Conservation (phyloP, 1,140 invertebrate genomes). For the Drosophila murphyi region DNA sequence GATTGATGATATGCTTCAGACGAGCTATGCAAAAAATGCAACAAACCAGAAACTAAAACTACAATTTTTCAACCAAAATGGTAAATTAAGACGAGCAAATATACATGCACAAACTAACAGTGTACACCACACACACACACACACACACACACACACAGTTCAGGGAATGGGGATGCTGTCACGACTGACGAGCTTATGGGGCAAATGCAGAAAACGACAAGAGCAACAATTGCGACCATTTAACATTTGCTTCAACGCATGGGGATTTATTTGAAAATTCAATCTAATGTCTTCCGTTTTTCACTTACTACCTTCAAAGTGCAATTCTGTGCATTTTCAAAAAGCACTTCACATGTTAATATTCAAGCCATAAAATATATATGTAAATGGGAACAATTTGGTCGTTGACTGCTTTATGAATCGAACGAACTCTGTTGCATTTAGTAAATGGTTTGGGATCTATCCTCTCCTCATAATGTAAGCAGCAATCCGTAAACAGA, state of each 20-base stretch:
- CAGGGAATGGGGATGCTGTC: background rate
- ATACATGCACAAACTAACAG: conserved; percentile 21
- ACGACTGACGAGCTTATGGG: conserved; percentile 21
- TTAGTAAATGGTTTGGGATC: background rate
- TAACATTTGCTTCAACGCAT: conserved; percentile 54
- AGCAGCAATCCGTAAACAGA: no score
- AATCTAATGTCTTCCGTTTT: background rate
- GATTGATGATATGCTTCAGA: conserved; percentile 67
- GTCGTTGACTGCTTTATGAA: background rate
- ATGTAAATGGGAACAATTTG: background rate
- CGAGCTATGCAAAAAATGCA: conserved; percentile 52
- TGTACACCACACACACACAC: conserved; percentile 32
- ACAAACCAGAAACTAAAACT: conserved; percentile 7
- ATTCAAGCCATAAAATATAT: background rate
- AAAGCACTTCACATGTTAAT: conserved; percentile 3
- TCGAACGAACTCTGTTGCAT: background rate
- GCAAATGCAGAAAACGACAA: conserved; percentile 52
- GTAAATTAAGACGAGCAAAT: conserved; percentile 41
- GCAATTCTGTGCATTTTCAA: conserved; percentile 2
- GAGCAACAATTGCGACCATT: conserved; percentile 69
- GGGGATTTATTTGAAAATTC: background rate
- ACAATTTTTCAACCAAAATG: conserved; percentile 45
- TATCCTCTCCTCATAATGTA: no score
- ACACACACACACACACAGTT: conserved; percentile 1
- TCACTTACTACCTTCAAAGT: conserved; percentile 8